Conservation (phyloP, 2,888 invertebrate species). For the Gymnosoma rotundatum region DNA sequence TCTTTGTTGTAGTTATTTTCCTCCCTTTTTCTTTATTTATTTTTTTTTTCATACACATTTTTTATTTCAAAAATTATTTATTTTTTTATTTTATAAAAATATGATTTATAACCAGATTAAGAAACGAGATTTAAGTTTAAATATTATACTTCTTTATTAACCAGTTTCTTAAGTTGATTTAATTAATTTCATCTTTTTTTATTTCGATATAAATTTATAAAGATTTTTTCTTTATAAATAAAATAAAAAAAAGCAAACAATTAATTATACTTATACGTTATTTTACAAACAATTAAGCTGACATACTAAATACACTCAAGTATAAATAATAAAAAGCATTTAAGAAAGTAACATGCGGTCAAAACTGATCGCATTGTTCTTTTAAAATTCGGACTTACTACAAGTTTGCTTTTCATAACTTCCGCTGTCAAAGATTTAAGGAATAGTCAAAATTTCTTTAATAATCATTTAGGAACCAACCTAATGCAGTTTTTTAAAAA, state of each 20-base stretch:
- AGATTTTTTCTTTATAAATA: slow-evolving; percentile 34
- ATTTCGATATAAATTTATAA: not conserved
- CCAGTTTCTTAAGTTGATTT: slow-evolving; percentile 57
- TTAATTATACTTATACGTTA: slow-evolving; percentile 34
- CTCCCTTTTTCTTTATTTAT: slow-evolving; percentile 3
- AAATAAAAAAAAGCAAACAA: slow-evolving; percentile 37
- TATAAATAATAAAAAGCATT: not conserved
- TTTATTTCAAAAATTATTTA: not conserved
- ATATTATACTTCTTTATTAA: slow-evolving; percentile 6
- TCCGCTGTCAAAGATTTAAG: too few species aligned
- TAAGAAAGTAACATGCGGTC: not conserved
- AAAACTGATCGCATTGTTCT: too few species aligned
- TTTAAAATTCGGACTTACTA: too few species aligned
- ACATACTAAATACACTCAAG: not conserved
- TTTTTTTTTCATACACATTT: slow-evolving; percentile 4
- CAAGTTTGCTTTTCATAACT: too few species aligned
- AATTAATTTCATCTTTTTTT: not conserved
- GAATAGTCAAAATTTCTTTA: too few species aligned
- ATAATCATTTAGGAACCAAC: too few species aligned
- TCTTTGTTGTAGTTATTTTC: not conserved
- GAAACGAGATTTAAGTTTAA: not conserved
- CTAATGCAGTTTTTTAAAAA: too few species aligned
- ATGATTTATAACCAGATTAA: not conserved
- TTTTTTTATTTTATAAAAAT: not conserved
- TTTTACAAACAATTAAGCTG: not conserved